Conservation (phyloP, 1,140 invertebrate genomes). For the Papilio aristodemus region DNA sequence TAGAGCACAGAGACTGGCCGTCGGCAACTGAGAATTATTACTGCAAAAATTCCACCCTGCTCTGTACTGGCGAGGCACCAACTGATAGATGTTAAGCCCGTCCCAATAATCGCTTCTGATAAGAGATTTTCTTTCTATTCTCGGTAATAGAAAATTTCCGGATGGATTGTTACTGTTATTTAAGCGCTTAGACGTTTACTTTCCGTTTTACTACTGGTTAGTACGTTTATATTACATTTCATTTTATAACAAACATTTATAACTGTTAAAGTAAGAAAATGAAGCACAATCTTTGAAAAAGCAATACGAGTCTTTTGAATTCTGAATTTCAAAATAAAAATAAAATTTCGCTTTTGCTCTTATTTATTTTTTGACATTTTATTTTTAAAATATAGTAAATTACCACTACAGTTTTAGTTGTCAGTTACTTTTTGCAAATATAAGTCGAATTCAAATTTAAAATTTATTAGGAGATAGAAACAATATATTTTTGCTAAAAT, state of each 20-base stretch:
- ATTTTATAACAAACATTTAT: background rate
- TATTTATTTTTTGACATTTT: background rate
- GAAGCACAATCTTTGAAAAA: background rate
- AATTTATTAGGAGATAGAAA: too few relatives aligned
- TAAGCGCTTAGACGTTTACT: constrained; percentile 63
- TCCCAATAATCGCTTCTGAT: constrained; percentile 70
- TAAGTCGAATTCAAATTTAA: too few relatives aligned
- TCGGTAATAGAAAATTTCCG: constrained; percentile 72
- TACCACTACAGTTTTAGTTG: too few relatives aligned
- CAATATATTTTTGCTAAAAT: background rate
- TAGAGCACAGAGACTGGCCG: constrained; percentile 43
- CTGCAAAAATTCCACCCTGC: constrained; percentile 61
- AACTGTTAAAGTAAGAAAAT: background rate
- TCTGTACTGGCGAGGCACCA: constrained; percentile 39
- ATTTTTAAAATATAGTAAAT: background rate
- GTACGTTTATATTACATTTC: background rate
- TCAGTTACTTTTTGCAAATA: too few relatives aligned
- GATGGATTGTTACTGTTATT: constrained; percentile 60
- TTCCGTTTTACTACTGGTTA: constrained; percentile 17
- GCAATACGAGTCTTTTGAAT: background rate
- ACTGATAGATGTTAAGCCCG: constrained; percentile 68
- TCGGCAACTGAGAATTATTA: constrained; percentile 55
- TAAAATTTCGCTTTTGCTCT: background rate
- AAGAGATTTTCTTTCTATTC: constrained; percentile 70
- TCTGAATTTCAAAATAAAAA: background rate